Conservation (phyloP, 1,140 invertebrate species). For the Arion vulgaris region DNA sequence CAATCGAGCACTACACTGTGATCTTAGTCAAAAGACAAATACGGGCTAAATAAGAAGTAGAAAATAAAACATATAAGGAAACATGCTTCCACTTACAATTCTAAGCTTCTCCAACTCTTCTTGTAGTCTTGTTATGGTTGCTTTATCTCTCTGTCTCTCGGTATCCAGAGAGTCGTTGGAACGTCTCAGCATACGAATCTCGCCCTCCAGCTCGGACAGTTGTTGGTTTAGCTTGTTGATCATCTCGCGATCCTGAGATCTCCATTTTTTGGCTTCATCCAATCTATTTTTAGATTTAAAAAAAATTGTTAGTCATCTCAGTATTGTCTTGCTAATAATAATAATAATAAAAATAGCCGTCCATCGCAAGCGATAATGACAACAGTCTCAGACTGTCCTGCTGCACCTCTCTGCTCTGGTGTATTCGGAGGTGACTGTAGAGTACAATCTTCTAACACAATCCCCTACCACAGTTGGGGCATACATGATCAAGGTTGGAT, state of each 20-base stretch:
- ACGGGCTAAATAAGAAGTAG: too few species aligned
- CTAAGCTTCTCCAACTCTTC: slow-evolving; percentile 72
- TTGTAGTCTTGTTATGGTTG: slow-evolving; percentile 72
- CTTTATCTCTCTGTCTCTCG: slow-evolving; percentile 72
- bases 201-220: slow-evolving; percentile 74
- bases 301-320: background rate
- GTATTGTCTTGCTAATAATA: too few species aligned
- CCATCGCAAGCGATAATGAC: too few species aligned
- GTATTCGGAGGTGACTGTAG: too few species aligned
- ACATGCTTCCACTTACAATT: slow-evolving; percentile 55
- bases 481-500: too few species aligned
- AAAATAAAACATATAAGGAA: background rate
- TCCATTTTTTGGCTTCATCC: slow-evolving; percentile 73
- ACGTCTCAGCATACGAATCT: slow-evolving; percentile 74
- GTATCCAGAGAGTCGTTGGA: slow-evolving; percentile 74
- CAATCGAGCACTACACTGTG: too few species aligned
- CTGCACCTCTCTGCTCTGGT: too few species aligned
- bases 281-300: slow-evolving; percentile 59
- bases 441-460: too few species aligned
- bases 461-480: too few species aligned
- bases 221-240: slow-evolving; percentile 74
- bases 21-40: too few species aligned
- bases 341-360: too few species aligned
- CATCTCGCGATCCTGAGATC: slow-evolving; percentile 72
- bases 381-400: too few species aligned